A percentile compares a stretch with the other conserved stretches of the same genome.
phyloP scores from a whole-genome alignment of 2,888 invertebrate species.

The Zeuzera pyrina region DNA sequence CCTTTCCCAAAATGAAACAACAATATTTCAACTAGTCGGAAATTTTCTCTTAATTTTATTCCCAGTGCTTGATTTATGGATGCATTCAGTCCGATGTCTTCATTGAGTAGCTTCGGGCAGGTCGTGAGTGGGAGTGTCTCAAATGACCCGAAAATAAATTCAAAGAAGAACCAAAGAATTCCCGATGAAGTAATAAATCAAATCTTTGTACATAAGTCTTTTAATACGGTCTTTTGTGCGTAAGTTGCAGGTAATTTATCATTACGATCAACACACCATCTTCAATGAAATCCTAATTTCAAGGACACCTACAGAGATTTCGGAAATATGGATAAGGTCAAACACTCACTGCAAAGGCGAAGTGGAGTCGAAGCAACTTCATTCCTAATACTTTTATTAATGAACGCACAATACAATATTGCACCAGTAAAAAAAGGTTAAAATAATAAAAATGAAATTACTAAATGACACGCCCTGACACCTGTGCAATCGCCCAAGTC shows the following conservation, averaged over 20 bases:
- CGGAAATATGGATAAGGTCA: too few species aligned
- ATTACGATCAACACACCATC: slow-evolving; percentile 31
- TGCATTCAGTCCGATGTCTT: slow-evolving; percentile 58
- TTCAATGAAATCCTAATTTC: too few species aligned
- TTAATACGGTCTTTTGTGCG: slow-evolving; percentile 46
- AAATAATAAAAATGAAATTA: too few species aligned
- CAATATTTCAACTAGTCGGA: slow-evolving; percentile 49
- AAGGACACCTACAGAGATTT: too few species aligned
- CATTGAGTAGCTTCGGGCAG: slow-evolving; percentile 56
- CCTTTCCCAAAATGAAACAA: slow-evolving; percentile 18
- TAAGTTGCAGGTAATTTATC: too few species aligned
- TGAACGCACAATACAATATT: too few species aligned
- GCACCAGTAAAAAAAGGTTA: too few species aligned
- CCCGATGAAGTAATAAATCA: slow-evolving; percentile 65
- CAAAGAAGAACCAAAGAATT: slow-evolving; percentile 27
- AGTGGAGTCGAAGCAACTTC: too few species aligned
- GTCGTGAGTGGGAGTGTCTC: slow-evolving; percentile 61
- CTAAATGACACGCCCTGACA: too few species aligned
- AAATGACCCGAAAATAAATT: slow-evolving; percentile 54
- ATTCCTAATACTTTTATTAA: too few species aligned
- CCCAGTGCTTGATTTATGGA: slow-evolving; percentile 49
- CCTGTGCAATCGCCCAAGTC: too few species aligned
- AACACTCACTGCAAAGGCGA: too few species aligned
- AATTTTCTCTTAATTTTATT: slow-evolving; percentile 30
- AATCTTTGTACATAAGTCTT: slow-evolving; percentile 46